phyloP scores from a whole-genome alignment of 2,888 invertebrate species.

The Lypha dubia region DNA sequence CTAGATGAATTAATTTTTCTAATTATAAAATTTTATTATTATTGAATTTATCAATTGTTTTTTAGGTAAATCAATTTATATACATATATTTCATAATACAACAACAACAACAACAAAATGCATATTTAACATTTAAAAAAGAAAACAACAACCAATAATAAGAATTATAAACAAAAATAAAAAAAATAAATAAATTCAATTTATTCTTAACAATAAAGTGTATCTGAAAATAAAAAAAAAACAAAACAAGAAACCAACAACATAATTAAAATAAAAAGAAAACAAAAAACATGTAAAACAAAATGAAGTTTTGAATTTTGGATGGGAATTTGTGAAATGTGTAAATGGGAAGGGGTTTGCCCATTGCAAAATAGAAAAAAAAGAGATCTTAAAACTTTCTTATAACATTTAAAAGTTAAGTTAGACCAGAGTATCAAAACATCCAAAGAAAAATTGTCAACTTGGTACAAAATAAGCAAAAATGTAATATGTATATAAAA shows the following conservation, averaged over 20 bases:
- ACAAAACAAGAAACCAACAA: slow-evolving; percentile 44
- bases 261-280: slow-evolving; percentile 52
- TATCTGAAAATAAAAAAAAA: slow-evolving; percentile 79
- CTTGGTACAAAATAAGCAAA: too few species aligned
- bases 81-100: slow-evolving; percentile 72
- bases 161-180: slow-evolving; percentile 67
- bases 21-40: slow-evolving; percentile 52
- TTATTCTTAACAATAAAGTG: slow-evolving; percentile 82
- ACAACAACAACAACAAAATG: slow-evolving; percentile 69
- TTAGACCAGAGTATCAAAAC: too few species aligned
- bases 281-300: slow-evolving; percentile 52
- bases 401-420: too few species aligned
- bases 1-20: slow-evolving; percentile 73
- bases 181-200: slow-evolving; percentile 78
- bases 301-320: not conserved
- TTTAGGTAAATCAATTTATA: slow-evolving; percentile 81
- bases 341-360: too few species aligned
- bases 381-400: too few species aligned
- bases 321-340: not conserved
- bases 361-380: too few species aligned
- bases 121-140: slow-evolving; percentile 74
- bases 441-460: too few species aligned
- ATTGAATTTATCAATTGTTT: slow-evolving; percentile 75
- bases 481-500: too few species aligned
- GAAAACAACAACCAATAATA: too few species aligned